Evolutionary conservation across 1,140 invertebrate genomes (phyloP).

Genomic region (Patella vulgata): DNA sequence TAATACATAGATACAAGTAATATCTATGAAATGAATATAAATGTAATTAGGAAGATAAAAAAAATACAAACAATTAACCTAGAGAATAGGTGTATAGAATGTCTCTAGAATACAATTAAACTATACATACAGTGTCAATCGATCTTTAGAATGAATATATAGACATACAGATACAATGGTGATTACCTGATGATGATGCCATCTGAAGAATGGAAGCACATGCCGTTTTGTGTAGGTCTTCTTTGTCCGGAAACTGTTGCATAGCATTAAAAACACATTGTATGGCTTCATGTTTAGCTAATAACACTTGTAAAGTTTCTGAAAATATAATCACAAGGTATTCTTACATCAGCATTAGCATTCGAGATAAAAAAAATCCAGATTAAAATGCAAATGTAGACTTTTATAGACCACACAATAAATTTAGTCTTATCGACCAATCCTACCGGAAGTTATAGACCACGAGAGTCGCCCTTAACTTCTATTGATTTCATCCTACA

Average conservation of each 20-base stretch:
- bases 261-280: conserved; percentile 33
- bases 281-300: conserved; percentile 39
- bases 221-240: conserved; percentile 32
- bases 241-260: conserved; percentile 30
- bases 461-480: background rate
- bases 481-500: background rate
- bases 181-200: conserved; percentile 37
- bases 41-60: too few relatives aligned
- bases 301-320: conserved; percentile 39
- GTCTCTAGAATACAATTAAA: too few relatives aligned
- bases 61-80: too few relatives aligned
- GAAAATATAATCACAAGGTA: conserved; percentile 2
- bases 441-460: background rate
- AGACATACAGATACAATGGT: too few relatives aligned
- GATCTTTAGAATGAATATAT: too few relatives aligned
- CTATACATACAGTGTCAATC: too few relatives aligned
- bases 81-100: too few relatives aligned
- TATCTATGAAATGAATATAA: too few relatives aligned
- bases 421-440: background rate
- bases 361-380: background rate
- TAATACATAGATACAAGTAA: too few relatives aligned
- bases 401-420: background rate
- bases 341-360: background rate
- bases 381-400: background rate
- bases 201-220: conserved; percentile 36